Base-by-base conservation (phyloP, 2,888 invertebrate species). In the Sialis lutaria region DNA sequence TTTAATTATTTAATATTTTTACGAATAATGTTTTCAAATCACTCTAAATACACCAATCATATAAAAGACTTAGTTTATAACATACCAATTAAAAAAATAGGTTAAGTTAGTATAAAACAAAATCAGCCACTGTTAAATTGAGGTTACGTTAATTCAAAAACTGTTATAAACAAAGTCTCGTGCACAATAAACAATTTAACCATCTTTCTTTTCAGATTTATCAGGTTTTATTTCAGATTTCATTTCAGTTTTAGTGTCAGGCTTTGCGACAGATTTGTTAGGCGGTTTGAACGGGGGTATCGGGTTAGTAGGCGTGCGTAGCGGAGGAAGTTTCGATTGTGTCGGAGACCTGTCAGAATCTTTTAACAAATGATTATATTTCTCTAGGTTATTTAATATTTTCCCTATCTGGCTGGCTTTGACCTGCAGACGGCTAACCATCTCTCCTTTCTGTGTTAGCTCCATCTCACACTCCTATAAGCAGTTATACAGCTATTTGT, bases 401-500 rank as follows among this genome's bases (percentile, higher is more conserved):
- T 87, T 85, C 69, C 91, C 90, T 68, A 95, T 91, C 70, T 92
- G 91, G 63, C 86, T 85, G 57, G 92, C 91, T 74, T 93, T 95
- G 60, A 83, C 84, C 70, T 95, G 95, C 58, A 95, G 82, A 59
- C 91, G 83, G 65, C 85, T 82, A 60, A 95, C 92, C 80, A 92
- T 82, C 71, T 92, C 90, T 59, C 90, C 91, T 68, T 95, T 95
- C 74, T 93, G 90, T 60, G 91, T 91, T 66, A 95, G 75, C 68
- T 92, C 90, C 73, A 81, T 79, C 72, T 95, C 93, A 74, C 90
- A 91, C 73, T 90, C 90, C 90, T 90, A 73, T 57, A 70, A 69
- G 56, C 59, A 57, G 59, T 58, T 59, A 12, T 37, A 22, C 22
- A 22, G 22, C 22, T 22, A 22, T 22, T 22, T 22, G 22, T 22